Evolutionary conservation across 2,113 vertebrate species (phyloP).

Genomic region (Elachura formosa): DNA sequence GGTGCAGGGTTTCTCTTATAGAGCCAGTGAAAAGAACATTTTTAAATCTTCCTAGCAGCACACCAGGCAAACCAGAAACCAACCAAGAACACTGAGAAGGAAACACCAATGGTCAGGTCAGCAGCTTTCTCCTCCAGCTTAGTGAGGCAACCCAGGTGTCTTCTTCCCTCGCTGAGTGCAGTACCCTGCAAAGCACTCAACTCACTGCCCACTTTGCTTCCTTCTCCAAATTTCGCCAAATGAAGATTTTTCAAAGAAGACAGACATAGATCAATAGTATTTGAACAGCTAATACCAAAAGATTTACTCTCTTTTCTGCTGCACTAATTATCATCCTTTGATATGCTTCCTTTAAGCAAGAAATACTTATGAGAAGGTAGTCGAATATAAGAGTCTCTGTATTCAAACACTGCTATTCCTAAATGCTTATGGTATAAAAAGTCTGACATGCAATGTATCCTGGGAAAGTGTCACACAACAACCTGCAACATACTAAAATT

Average conservation of each 20-base stretch:
- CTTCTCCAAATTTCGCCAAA: background rate
- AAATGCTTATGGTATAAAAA: background rate
- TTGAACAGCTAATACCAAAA: background rate
- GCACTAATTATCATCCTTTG: background rate
- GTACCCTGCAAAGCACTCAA: background rate
- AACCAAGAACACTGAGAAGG: background rate
- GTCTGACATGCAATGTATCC: background rate
- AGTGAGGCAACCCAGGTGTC: background rate
- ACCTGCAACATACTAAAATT: background rate
- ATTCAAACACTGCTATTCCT: background rate
- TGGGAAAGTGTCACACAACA: background rate
- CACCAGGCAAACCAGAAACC: background rate
- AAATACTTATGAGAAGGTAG: background rate
- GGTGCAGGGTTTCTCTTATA: background rate
- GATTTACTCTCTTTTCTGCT: background rate
- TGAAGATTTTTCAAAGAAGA: background rate
- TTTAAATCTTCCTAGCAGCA: background rate
- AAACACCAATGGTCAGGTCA: background rate
- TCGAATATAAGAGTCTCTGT: background rate
- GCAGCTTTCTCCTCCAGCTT: background rate
- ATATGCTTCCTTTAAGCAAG: background rate
- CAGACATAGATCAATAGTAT: background rate
- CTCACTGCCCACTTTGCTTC: background rate
- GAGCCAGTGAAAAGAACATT: background rate
- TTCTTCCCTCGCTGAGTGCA: background rate